Percentiles rank a stretch among this genome's conserved stretches.
Evolutionary conservation across 1,140 invertebrate species (phyloP).

Genomic region (Orchesella cincta): DNA sequence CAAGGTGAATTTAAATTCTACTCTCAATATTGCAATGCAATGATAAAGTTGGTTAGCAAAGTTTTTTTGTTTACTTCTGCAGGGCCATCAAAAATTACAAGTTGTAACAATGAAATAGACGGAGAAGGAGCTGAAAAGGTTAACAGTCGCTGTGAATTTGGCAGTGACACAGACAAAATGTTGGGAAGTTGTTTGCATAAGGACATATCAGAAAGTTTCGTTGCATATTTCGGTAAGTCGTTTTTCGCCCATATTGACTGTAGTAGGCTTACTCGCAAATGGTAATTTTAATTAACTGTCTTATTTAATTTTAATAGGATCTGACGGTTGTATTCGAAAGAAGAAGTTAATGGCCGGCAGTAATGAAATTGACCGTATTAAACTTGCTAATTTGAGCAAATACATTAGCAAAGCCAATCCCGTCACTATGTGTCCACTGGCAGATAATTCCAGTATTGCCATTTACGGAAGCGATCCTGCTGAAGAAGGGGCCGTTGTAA

Average conservation of each 20-base stretch:
- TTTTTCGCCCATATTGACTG: background rate
- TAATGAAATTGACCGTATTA: background rate
- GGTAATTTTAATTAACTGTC: background rate
- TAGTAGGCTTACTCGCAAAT: background rate
- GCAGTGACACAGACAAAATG: background rate
- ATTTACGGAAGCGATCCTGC: constrained; percentile 43
- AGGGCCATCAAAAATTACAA: background rate
- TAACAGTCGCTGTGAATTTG: no score
- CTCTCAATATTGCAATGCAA: no score
- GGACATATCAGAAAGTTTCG: background rate
- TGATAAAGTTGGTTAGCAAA: no score
- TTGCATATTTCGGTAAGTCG: background rate
- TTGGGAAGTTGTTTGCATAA: background rate
- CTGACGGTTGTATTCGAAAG: constrained; percentile 42
- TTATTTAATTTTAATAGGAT: constrained; percentile 29
- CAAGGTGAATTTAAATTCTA: background rate
- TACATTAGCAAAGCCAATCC: constrained; percentile 29
- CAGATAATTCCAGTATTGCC: constrained; percentile 30
- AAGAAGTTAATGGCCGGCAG: background rate
- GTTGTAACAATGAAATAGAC: background rate
- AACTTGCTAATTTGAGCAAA: constrained; percentile 33
- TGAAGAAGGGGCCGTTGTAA: constrained; percentile 47
- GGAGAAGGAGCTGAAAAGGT: background rate
- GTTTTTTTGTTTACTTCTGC: no score
- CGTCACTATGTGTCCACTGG: constrained; percentile 28